These are phyloP conservation scores for Leiothrix lutea DNA, from an alignment of 2,113 vertebrate genomes.

Conservation along the genomic window DNA sequence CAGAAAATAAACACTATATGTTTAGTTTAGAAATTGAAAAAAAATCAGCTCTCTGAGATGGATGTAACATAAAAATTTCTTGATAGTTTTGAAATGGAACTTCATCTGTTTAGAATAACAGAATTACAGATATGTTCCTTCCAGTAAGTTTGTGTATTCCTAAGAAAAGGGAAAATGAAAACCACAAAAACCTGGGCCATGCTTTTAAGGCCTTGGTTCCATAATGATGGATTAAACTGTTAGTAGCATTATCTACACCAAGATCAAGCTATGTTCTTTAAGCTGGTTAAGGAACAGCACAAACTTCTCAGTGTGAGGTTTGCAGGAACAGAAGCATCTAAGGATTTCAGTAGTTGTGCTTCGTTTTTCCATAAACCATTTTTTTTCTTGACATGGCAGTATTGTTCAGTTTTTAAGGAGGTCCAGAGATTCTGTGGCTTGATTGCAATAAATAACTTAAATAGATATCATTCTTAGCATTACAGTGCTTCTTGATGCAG, in stretches of 20 bases:
- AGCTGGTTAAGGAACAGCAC: neutral
- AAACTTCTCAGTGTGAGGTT: neutral
- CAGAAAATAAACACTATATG: neutral
- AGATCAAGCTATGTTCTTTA: neutral
- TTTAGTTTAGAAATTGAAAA: neutral
- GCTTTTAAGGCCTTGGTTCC: neutral
- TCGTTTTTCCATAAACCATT: neutral
- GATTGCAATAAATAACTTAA: neutral
- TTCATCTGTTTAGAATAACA: neutral
- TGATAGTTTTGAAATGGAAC: neutral
- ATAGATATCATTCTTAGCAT: neutral
- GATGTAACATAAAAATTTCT: neutral
- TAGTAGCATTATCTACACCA: neutral
- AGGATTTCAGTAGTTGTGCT: neutral
- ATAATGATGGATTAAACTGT: neutral
- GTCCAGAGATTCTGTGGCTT: neutral
- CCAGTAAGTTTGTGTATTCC: neutral
- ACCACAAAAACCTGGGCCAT: accelerated
- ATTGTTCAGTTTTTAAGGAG: neutral
- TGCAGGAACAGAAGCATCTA: neutral
- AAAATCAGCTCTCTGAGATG: neutral
- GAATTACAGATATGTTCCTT: neutral
- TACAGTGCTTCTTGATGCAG: neutral
- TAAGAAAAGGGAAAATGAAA: neutral
- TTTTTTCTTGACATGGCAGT: neutral